A percentile compares a stretch with the other conserved stretches of the same genome.
Evolutionary conservation across 2,888 invertebrate species (phyloP).

Genomic region (Himalopsyche kuldschensis): DNA sequence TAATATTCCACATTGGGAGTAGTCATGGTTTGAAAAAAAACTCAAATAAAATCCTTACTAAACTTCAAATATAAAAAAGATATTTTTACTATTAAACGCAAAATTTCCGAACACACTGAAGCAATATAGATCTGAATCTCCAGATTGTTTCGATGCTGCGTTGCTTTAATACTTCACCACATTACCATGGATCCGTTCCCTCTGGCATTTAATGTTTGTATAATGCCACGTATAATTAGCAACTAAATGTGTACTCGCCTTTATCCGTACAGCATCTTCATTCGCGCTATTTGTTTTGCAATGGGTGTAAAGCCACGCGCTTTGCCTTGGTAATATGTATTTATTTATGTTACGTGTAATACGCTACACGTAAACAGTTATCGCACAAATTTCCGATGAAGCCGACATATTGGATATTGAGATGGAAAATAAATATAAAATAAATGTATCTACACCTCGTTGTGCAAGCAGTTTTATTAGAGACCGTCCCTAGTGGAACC

Average conservation of each 20-base stretch:
- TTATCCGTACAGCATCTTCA: slow-evolving; percentile 4
- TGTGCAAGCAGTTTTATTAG: too few relatives aligned
- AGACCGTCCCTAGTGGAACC: too few relatives aligned
- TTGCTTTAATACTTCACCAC: not conserved
- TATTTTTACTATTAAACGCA: too few relatives aligned
- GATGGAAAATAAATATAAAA: too few relatives aligned
- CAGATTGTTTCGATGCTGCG: not conserved
- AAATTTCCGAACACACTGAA: not conserved
- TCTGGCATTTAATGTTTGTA: not conserved
- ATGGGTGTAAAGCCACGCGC: not conserved
- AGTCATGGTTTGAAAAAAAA: too few relatives aligned
- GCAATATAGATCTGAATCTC: not conserved
- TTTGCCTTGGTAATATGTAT: not conserved
- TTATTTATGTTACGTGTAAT: not conserved
- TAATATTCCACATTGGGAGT: too few relatives aligned
- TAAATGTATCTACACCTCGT: too few relatives aligned
- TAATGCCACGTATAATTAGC: not conserved
- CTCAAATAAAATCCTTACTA: too few relatives aligned
- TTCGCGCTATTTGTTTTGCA: not conserved
- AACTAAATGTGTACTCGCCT: not conserved
- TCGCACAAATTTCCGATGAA: not conserved
- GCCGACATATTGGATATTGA: too few relatives aligned
- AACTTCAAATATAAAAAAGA: too few relatives aligned
- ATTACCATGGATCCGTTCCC: not conserved
- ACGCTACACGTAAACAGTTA: not conserved